Percentiles rank a stretch among this genome's conserved stretches.
These are phyloP conservation scores for Anastatus disparis DNA, from an alignment of 1,140 invertebrate genomes.

Conservation along the genomic window DNA sequence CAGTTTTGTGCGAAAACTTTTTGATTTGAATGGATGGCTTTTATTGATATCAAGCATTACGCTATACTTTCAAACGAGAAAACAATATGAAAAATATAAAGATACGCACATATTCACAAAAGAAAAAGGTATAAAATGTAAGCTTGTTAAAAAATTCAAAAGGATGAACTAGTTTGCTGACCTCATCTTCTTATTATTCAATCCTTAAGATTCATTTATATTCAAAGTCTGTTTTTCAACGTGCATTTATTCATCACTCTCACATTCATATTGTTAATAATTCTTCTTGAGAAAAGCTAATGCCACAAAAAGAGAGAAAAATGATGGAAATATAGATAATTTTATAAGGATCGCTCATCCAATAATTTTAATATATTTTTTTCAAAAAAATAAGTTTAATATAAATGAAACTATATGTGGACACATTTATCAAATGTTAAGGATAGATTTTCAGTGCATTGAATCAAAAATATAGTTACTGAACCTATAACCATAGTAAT, in stretches of 20 bases:
- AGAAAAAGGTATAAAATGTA: too few relatives aligned
- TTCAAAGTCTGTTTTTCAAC: neutral
- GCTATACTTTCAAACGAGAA: neutral
- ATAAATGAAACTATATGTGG: too few relatives aligned
- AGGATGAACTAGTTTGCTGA: neutral
- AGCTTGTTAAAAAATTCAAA: slow-evolving; percentile 15
- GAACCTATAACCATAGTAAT: too few relatives aligned
- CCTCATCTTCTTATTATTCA: neutral
- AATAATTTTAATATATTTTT: too few relatives aligned
- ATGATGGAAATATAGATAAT: too few relatives aligned
- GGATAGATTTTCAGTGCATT: slow-evolving; percentile 41
- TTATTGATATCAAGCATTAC: neutral
- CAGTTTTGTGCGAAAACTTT: slow-evolving; percentile 8
- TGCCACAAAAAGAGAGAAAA: too few relatives aligned
- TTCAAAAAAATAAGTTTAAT: too few relatives aligned
- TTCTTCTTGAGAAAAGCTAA: too few relatives aligned
- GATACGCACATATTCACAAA: neutral
- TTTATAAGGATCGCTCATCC: too few relatives aligned
- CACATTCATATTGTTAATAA: too few relatives aligned
- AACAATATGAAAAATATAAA: slow-evolving; percentile 1
- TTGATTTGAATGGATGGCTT: slow-evolving; percentile 1
- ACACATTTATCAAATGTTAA: too few relatives aligned
- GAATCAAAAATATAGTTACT: too few relatives aligned
- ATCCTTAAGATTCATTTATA: neutral
- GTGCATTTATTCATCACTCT: neutral